Base-by-base conservation (phyloP, 2,797 vertebrate species). In the Gila robusta region DNA sequence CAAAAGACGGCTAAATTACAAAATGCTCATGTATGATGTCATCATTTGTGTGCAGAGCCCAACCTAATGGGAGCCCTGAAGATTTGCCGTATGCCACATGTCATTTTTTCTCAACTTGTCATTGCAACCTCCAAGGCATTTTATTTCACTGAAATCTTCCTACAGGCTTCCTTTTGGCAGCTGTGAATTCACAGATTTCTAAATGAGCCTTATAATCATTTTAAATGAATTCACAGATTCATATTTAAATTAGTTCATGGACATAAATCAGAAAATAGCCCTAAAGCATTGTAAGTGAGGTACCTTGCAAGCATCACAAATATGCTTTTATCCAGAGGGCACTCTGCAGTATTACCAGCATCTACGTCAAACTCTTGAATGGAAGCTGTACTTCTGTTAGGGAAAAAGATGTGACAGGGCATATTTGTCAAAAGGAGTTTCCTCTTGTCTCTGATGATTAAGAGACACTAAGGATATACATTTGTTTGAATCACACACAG, bases 371-470 rank as follows among this genome's bases (percentile, higher is more conserved):
- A 85, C 71, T 77, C 66, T 79, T 47, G 23, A 74, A 72, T 82
- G n/a, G 64, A 83, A 74, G 52, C 28, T 81, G n/a, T n/a, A 70
- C 83, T 87, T 88, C 81, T 78, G 56, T 87, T 86, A 77, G 83
- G 83, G 77, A 23, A 70, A 83, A 86, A 62, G 62, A 86, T 76
- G 85, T 87, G 88, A 90, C 91, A 89, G 32, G 71, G 64, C 28
- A 79, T 79, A 90, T 91, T 90, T 90, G 88, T 91, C 90, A 90
- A 84, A 84, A 64, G 79, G 70, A 86, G 83, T 87, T 89, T 87
- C 69, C 73, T 91, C 85, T 87, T 86, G 87, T 88, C 89, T 74
- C 76, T 85, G 70, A 86, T 89, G 89, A 90, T 91, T 87, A 87
- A 84, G 66, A 87, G 87, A 87, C 83, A 86, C 86, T 86, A 54